Evolutionary conservation across 2,113 vertebrate genomes (phyloP), one percentile per base, ranked within the genome.

Genomic region (Sylvia atricapilla): DNA sequence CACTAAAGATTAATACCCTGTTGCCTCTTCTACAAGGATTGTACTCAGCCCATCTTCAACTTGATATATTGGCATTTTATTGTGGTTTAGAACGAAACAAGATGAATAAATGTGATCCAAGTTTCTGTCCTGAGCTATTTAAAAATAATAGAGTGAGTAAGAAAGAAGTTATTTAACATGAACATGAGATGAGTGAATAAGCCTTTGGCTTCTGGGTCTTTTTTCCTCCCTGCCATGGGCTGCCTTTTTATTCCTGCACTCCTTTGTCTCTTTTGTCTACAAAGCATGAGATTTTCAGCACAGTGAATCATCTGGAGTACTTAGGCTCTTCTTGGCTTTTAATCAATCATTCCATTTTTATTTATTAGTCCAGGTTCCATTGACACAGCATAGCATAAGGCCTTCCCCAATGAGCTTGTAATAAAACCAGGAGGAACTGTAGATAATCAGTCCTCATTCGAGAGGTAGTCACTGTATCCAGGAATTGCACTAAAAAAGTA

Each of bases 281-380:
- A 87, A 68, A 80, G 33, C 56, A 35, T 46, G 52, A 80, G 68
- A 78, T 64, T 89, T 52, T 41, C 69, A 92, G 76, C 47, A 72
- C 66, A 84, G 47, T 89, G 81, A 94, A 79, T 93, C 66, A 89
- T 78, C 73, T 93, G 49, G 33, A 91, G 35, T 82, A 52, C 64
- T 90, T 69, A 46, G 55, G 28, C 35, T 84, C 43, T 88, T 79
- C 44, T 47, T 92, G 52, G 88, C 50, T 95, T 88, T 87, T 94
- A 93, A 94, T 96, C 88, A 88, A 59, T 93, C 88, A 92, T 66
- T 11, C n/a, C n/a, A 83, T 93, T 95, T 93, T 62, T 93, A 85
- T 85, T 87, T 90, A 76, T 92, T 90, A 94, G 78, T 62, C 46
- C 46, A 21, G 74, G 69, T 94, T 84, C 56, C 46, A 63, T 37